Base-by-base conservation (phyloP, 92 coral and sea anemone genomes). In the Virgularia gustaviana region DNA sequence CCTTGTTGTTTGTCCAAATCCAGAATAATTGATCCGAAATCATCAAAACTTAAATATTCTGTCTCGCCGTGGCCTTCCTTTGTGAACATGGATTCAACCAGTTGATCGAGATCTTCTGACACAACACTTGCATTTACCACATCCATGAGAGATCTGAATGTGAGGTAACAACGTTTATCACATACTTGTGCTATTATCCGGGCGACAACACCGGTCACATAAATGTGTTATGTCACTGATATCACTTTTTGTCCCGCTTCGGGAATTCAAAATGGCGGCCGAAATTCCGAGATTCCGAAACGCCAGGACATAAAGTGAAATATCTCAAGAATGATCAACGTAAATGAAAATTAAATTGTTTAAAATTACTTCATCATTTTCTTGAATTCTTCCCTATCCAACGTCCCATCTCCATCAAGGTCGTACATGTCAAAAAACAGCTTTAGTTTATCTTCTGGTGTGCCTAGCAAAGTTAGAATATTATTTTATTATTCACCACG, bases 331-430 rank as follows among this genome's bases (percentile, higher is more conserved):
- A 0, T 27, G 5, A 19, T 56, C 0, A 8, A 8, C 63, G 5
- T 55, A 55, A 7, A 2, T 3, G 16, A 18, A 6, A 19, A 27
- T 7, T 1, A 31, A 33, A 60, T n/a, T n/a, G n/a, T n/a, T n/a
- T n/a, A n/a, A n/a, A 49, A 59, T 49, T 18, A 68, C 75, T 49
- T 68, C 61, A 68, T 68, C 75, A 68, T 68, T 68, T 51, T 68
- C 19, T 49, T 68, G 24, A 68, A 68, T 29, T 59, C 75, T 33
- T 49, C 61, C 51, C 62, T 15, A 49, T 68, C 61, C 0, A 68
- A 49, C 34, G 49, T 68, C 5, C 75, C 75, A 22, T 68, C 75
- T 49, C 75, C 75, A 16, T 53, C 51, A 15, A 68, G 60, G 55
- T 68, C 75, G 45, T 68, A 68, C 75, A 68, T 68, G 47, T 68